Conservation (phyloP, 2,888 invertebrate species). For the Oxyteleia sp. region DNA sequence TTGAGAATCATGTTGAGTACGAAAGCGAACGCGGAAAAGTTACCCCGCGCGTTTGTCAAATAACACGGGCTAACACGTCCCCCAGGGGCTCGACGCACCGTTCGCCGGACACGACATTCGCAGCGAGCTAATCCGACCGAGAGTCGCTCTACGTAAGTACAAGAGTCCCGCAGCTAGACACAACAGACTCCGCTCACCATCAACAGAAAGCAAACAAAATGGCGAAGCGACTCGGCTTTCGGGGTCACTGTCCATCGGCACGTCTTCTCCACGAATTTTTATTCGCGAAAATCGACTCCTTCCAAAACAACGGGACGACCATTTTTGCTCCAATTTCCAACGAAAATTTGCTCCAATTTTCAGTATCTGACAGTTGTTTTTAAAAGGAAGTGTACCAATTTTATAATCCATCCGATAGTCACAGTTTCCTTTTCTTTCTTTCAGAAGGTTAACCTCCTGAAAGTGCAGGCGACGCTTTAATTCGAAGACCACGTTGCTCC, state of each 20-base stretch:
- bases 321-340: too few relatives aligned
- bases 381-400: too few relatives aligned
- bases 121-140: not conserved
- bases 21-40: slow-evolving; percentile 56
- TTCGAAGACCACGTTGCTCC: too few relatives aligned
- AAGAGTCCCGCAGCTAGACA: not conserved
- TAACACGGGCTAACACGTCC: slow-evolving; percentile 77
- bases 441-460: too few relatives aligned
- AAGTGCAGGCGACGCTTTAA: too few relatives aligned
- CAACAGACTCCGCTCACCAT: not conserved
- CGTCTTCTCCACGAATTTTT: not conserved
- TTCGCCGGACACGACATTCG: slow-evolving; percentile 1
- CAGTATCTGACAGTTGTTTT: too few relatives aligned
- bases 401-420: too few relatives aligned
- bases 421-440: too few relatives aligned
- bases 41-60: slow-evolving; percentile 80
- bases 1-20: slow-evolving; percentile 53
- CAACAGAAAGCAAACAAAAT: slow-evolving; percentile 25
- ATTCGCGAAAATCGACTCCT: too few relatives aligned
- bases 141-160: slow-evolving; percentile 25
- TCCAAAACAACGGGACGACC: too few relatives aligned
- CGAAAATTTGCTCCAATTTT: too few relatives aligned
- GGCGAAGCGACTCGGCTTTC: slow-evolving; percentile 14
- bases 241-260: slow-evolving; percentile 42
- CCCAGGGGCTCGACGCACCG: slow-evolving; percentile 46